Conservation (phyloP, 2,113 vertebrate genomes). For the Centropristis striata region DNA sequence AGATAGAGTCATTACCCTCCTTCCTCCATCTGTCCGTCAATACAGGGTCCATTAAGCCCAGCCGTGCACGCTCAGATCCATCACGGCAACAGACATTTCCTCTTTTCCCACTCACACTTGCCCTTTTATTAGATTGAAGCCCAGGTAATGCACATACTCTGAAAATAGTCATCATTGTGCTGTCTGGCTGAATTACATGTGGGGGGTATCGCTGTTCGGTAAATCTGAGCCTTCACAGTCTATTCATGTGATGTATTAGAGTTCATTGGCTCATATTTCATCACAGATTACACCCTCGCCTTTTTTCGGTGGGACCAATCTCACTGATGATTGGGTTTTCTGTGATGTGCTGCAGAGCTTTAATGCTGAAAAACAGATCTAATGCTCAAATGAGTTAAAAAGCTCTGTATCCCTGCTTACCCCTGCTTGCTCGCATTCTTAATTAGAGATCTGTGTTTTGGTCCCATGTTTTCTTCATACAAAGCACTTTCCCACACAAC, state of each 20-base stretch:
- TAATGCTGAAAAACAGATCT: slow-evolving; percentile 15
- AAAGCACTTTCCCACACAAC: slow-evolving; percentile 49
- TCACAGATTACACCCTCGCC: slow-evolving; percentile 44
- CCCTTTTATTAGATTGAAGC: slow-evolving; percentile 75
- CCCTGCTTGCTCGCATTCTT: slow-evolving; percentile 32
- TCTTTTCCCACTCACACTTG: slow-evolving; percentile 71
- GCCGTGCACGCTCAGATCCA: slow-evolving; percentile 64
- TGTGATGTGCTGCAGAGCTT: slow-evolving; percentile 51
- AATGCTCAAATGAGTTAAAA: slow-evolving; percentile 29
- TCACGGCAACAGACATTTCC: slow-evolving; percentile 72
- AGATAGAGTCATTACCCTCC: slow-evolving; percentile 80
- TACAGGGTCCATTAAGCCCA: slow-evolving; percentile 75
- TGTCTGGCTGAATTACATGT: slow-evolving; percentile 65
- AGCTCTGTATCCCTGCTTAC: neutral
- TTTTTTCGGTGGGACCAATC: slow-evolving; percentile 31
- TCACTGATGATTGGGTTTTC: slow-evolving; percentile 54
- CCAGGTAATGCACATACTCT: slow-evolving; percentile 69
- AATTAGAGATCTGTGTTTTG: slow-evolving; percentile 54
- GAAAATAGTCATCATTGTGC: slow-evolving; percentile 73
- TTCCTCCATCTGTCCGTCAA: slow-evolving; percentile 80
- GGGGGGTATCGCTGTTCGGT: slow-evolving; percentile 47
- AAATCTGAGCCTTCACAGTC: slow-evolving; percentile 66
- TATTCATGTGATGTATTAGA: slow-evolving; percentile 74
- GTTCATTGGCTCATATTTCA: slow-evolving; percentile 70
- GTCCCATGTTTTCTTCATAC: slow-evolving; percentile 50